Base-by-base conservation (phyloP, 2,888 invertebrate genomes). In the Actias luna region DNA sequence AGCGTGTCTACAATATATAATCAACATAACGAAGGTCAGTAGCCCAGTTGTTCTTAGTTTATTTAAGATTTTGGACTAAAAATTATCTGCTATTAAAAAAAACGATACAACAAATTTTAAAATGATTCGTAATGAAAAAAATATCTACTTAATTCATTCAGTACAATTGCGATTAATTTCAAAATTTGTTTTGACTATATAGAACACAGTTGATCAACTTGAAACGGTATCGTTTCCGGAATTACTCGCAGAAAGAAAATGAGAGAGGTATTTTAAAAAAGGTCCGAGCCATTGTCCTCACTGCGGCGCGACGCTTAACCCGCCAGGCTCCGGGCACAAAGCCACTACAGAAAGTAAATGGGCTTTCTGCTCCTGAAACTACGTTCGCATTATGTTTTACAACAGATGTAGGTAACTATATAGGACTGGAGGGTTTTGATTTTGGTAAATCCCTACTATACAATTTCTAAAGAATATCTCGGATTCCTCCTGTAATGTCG, bases 271-370 rank as follows among this genome's bases (percentile, higher is more conserved):
- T 83, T 87, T 85, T 78, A 80, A 85, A 86, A 87, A 88, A 84
- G 80, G 82, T 83, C 79, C 78, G 67, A 75, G 77, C 80, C 67
- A 86, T 88, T 88, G 88, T 88, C 82, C 83, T 73, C 71, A 65
- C 70, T 77, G 70, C 78, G 82, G 78, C 75, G 79, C 79, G 74
- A 75, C 80, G 85, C 85, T 89, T 89, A 88, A 88, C 88, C 88
- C 83, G 79, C 71, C 82, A 83, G 84, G 73, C 81, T 83, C 73
- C 73, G 75, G 76, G 72, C 79, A 86, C 85, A 88, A 89, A 88
- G 88, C 85, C 87, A 87, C 87, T 88, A 84, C 82, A 84, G 78
- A 81, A 87, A 85, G 85, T 84, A 86, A 89, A 87, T 86, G 86
- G 87, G 85, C 82, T 87, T 85, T 84, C 83, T 83, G 76, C 80